These are phyloP conservation scores for Mormoops blainvillei DNA, from an alignment of 2,113 vertebrate genomes.

Conservation along the genomic window DNA sequence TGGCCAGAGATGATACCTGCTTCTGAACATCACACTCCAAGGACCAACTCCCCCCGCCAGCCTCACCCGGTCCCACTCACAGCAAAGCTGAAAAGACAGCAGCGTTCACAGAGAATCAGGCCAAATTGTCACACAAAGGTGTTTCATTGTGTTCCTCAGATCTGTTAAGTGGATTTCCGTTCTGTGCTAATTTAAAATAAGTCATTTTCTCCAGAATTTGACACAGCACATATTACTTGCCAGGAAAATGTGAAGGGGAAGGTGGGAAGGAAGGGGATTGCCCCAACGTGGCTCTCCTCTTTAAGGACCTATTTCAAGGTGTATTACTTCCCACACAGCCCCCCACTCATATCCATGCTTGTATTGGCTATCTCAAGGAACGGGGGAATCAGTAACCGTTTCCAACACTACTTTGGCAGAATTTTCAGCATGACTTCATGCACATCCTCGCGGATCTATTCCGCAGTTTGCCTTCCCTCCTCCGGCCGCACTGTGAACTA, in stretches of 20 bases:
- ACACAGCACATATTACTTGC: background rate
- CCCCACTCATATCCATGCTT: background rate
- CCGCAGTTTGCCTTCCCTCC: background rate
- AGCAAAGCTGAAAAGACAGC: background rate
- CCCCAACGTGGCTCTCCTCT: background rate
- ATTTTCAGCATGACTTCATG: background rate
- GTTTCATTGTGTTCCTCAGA: background rate
- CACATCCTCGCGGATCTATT: background rate
- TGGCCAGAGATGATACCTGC: background rate
- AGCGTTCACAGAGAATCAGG: background rate
- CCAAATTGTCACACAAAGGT: background rate
- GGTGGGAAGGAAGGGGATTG: background rate
- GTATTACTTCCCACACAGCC: background rate
- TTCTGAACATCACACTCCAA: background rate
- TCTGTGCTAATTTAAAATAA: conserved; percentile 7
- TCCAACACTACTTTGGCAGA: background rate
- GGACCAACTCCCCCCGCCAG: background rate
- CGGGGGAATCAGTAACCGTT: background rate
- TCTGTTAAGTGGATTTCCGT: background rate
- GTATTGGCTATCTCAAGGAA: background rate
- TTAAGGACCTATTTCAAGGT: background rate
- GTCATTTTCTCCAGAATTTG: background rate
- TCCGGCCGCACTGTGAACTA: background rate
- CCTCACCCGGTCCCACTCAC: background rate
- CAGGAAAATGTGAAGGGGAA: background rate